Conservation (phyloP, 2,797 vertebrate genomes). For the Typhlichthys eigenmanni region DNA sequence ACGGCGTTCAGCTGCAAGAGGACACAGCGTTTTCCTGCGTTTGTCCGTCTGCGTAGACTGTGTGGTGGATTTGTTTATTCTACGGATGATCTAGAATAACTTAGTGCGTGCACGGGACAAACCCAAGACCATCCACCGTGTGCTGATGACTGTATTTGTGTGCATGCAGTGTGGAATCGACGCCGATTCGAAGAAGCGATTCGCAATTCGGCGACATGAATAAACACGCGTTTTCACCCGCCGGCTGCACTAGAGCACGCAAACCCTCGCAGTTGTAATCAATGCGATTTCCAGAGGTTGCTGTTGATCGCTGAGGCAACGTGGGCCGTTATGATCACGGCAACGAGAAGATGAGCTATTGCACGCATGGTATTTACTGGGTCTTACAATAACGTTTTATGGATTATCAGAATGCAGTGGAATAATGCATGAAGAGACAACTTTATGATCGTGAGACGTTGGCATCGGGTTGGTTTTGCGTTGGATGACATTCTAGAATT, state of each 20-base stretch:
- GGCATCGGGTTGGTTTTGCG: slow-evolving; percentile 3
- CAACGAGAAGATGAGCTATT: slow-evolving; percentile 43
- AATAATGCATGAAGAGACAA: slow-evolving; percentile 62
- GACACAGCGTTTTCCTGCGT: slow-evolving; percentile 21
- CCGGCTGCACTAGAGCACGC: slow-evolving; percentile 47
- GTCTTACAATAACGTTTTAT: slow-evolving; percentile 46
- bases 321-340: slow-evolving; percentile 43
- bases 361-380: slow-evolving; percentile 23
- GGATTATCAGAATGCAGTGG: slow-evolving; percentile 40
- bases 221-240: slow-evolving; percentile 49
- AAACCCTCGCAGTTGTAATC: slow-evolving; percentile 18
- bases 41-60: slow-evolving; percentile 3
- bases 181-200: slow-evolving; percentile 42
- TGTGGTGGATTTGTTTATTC: slow-evolving; percentile 52
- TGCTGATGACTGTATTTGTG: slow-evolving; percentile 10
- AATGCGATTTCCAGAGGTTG: slow-evolving; percentile 18
- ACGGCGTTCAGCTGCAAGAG: slow-evolving; percentile 13
- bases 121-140: slow-evolving; percentile 26
- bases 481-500: slow-evolving; percentile 34
- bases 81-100: slow-evolving; percentile 53
- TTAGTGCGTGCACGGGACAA: slow-evolving; percentile 60
- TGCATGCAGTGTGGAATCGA: slow-evolving; percentile 50
- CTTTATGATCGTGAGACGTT: slow-evolving; percentile 51
- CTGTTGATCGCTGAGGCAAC: slow-evolving; percentile 21
- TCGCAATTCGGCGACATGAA: slow-evolving; percentile 61